A percentile compares a stretch with the other conserved stretches of the same genome.
These are phyloP conservation scores for Scortum barcoo DNA, from an alignment of 2,113 vertebrate species.

Conservation along the genomic window DNA sequence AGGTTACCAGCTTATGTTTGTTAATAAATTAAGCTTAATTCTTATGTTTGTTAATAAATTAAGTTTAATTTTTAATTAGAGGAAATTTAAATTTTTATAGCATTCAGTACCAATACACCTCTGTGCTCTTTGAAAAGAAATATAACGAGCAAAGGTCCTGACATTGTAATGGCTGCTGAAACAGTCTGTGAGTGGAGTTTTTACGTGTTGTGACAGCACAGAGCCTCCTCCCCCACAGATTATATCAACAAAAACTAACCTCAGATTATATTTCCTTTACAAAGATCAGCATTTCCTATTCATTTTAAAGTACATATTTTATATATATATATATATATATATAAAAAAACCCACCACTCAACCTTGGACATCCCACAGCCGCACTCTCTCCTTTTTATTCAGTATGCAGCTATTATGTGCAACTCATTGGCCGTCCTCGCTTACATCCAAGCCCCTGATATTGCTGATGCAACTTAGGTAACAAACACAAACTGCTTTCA, in stretches of 20 bases:
- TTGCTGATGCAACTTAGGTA: neutral
- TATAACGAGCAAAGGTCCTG: neutral
- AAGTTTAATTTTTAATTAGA: constrained; percentile 18
- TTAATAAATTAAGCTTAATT: constrained; percentile 52
- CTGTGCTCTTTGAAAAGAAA: constrained; percentile 18
- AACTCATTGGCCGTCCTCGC: neutral
- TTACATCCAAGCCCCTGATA: neutral
- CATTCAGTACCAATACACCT: neutral
- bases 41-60: constrained; percentile 65
- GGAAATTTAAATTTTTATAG: constrained; percentile 13
- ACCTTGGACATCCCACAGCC: neutral
- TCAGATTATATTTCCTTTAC: constrained; percentile 26
- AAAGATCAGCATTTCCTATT: constrained; percentile 34
- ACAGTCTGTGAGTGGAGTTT: constrained; percentile 8
- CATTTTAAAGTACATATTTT: constrained; percentile 26
- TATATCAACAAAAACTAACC: constrained; percentile 16
- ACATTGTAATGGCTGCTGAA: constrained; percentile 12
- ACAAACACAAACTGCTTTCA: constrained; percentile 24
- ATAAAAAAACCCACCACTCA: constrained; percentile 25
- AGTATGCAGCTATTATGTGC: constrained; percentile 1
- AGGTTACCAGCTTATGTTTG: constrained; percentile 16
- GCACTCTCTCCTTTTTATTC: constrained; percentile 9
- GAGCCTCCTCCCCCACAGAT: constrained; percentile 9
- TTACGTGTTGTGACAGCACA: neutral
- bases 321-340: no score